Evolutionary conservation across 2,113 vertebrate genomes (phyloP).

Genomic region (Gallinago jamesoni): DNA sequence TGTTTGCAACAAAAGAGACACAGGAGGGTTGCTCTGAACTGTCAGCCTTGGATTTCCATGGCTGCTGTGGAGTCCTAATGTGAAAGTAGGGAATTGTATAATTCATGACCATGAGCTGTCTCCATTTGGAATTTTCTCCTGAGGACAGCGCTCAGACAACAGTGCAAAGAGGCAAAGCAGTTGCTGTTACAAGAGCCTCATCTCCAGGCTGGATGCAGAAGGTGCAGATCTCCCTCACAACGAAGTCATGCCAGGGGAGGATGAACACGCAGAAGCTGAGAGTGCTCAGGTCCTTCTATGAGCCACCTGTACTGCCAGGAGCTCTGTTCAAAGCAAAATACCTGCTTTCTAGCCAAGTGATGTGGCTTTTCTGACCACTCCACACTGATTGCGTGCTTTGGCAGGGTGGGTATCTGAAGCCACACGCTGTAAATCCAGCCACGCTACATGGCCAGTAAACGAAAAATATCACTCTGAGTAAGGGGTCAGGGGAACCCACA

Average conservation of each 20-base stretch:
- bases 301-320: neutral
- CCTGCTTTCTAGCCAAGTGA: fast-evolving
- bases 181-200: neutral
- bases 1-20: neutral
- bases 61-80: neutral
- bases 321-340: neutral
- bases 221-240: neutral
- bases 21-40: neutral
- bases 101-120: neutral
- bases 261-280: neutral
- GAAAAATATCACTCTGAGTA: neutral
- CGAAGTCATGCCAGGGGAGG: neutral
- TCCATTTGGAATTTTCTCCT: neutral
- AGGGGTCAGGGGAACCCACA: neutral
- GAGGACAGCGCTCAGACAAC: neutral
- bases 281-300: fast-evolving
- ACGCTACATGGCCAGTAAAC: neutral
- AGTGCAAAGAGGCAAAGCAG: neutral
- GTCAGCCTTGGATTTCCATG: neutral
- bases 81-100: neutral
- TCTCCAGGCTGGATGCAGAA: neutral
- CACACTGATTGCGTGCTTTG: neutral
- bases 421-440: neutral
- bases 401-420: neutral
- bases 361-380: neutral